These are phyloP conservation scores for Nerophis lumbriciformis DNA, from an alignment of 2,113 vertebrate genomes.

Conservation along the genomic window DNA sequence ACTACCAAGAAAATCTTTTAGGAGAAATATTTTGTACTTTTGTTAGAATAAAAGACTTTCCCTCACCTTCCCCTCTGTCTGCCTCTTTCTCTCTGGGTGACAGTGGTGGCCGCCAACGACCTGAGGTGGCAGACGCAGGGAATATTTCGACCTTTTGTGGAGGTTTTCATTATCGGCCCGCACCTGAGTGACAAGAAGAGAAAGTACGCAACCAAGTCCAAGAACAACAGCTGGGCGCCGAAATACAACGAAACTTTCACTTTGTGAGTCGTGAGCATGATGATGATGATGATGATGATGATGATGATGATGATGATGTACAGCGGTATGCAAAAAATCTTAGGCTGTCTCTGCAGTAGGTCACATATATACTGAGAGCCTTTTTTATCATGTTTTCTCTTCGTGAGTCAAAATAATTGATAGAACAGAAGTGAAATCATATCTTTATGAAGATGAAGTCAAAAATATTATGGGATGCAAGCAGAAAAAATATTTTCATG, in stretches of 20 bases:
- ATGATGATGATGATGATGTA: not conserved
- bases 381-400: no score
- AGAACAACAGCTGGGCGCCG: constrained; percentile 98
- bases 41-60: not conserved
- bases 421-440: no score
- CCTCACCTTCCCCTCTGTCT: constrained; percentile 2
- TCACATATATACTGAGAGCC: no score
- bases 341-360: no score
- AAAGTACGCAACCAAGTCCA: constrained; percentile 96
- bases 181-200: constrained; percentile 97
- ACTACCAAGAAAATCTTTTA: no score
- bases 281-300: not conserved
- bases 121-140: constrained; percentile 96
- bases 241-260: constrained; percentile 97
- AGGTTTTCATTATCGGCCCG: constrained; percentile 94
- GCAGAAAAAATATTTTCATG: no score
- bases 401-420: no score
- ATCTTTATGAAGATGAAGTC: no score
- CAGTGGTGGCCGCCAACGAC: constrained; percentile 97
- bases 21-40: no score
- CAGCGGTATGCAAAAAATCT: no score
- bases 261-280: constrained; percentile 79
- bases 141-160: constrained; percentile 96
- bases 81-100: constrained; percentile 1
- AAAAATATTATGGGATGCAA: no score